A percentile compares a stretch with the other conserved stretches of the same genome.
Evolutionary conservation across 2,888 invertebrate genomes (phyloP).

Genomic region (Sipunculus nudus): DNA sequence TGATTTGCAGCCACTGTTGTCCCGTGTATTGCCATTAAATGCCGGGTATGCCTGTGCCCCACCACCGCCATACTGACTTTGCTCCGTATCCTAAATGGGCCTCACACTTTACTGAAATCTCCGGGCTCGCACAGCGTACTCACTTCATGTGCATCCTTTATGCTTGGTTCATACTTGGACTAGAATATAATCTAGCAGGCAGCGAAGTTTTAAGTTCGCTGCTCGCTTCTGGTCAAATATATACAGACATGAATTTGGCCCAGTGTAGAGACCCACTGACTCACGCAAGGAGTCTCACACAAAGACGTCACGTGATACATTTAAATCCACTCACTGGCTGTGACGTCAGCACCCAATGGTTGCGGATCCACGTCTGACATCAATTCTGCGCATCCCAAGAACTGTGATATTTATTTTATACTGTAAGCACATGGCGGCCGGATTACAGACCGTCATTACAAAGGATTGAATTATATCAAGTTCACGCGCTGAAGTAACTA

Average conservation of each 20-base stretch:
- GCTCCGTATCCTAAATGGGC: too few species aligned
- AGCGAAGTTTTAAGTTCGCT: slow-evolving; percentile 8
- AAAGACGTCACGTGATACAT: slow-evolving; percentile 67
- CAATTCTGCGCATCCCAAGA: too few species aligned
- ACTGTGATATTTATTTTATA: too few species aligned
- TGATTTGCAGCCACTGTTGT: slow-evolving; percentile 65
- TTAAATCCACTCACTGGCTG: too few species aligned
- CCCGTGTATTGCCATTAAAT: slow-evolving; percentile 62
- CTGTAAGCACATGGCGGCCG: too few species aligned
- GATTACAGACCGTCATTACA: too few species aligned
- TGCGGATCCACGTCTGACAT: too few species aligned
- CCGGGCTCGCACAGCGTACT: too few species aligned
- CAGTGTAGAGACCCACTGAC: slow-evolving; percentile 14
- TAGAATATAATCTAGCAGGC: slow-evolving; percentile 7
- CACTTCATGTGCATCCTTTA: slow-evolving; percentile 20
- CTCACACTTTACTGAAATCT: too few species aligned
- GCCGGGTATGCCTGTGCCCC: slow-evolving; percentile 87
- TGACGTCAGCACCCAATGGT: too few species aligned
- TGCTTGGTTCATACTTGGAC: slow-evolving; percentile 10
- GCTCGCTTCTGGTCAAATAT: slow-evolving; percentile 6
- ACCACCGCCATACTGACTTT: slow-evolving; percentile 79
- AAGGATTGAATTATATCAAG: too few species aligned
- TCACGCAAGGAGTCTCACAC: slow-evolving; percentile 64
- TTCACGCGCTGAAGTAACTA: too few species aligned
- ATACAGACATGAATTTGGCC: slow-evolving; percentile 19